Conservation (phyloP, 2,888 invertebrate genomes). For the Polydesmus complanatus region DNA sequence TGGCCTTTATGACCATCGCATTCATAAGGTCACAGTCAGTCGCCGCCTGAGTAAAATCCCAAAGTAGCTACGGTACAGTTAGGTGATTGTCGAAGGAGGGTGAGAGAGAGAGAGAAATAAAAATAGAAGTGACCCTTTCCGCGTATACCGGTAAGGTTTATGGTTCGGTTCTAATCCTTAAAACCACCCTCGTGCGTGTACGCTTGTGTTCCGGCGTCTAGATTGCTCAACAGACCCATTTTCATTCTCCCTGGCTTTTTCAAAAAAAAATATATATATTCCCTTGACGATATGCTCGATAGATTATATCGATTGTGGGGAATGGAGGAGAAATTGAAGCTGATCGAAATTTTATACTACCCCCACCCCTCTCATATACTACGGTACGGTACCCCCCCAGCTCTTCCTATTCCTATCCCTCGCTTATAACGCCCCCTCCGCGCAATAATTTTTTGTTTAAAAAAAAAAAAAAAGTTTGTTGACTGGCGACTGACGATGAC, state of each 20-base stretch:
- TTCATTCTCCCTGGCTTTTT: background rate
- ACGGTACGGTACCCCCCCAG: too few species aligned
- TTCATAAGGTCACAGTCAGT: conserved; percentile 2
- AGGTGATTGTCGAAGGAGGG: background rate
- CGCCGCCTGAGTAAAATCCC: background rate
- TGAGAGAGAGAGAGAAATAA: background rate
- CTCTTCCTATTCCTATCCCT: too few species aligned
- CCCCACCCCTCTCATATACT: too few species aligned
- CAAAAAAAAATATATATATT: background rate
- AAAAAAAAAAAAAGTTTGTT: background rate
- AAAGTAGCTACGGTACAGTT: too few species aligned
- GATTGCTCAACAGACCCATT: conserved; percentile 1
- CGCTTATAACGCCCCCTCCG: too few species aligned
- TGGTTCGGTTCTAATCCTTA: background rate
- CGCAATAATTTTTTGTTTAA: too few species aligned
- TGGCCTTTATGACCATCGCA: conserved; percentile 6
- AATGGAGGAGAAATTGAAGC: background rate
- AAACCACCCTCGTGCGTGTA: background rate
- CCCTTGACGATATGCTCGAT: conserved; percentile 10
- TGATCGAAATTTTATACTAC: too few species aligned
- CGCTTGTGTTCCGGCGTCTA: too few species aligned
- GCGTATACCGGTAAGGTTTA: background rate
- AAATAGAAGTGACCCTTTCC: background rate
- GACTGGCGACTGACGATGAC: background rate
- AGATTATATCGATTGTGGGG: conserved; percentile 9